phyloP scores from a whole-genome alignment of 2,797 vertebrate genomes.

The Percopsis omiscomaycus region DNA sequence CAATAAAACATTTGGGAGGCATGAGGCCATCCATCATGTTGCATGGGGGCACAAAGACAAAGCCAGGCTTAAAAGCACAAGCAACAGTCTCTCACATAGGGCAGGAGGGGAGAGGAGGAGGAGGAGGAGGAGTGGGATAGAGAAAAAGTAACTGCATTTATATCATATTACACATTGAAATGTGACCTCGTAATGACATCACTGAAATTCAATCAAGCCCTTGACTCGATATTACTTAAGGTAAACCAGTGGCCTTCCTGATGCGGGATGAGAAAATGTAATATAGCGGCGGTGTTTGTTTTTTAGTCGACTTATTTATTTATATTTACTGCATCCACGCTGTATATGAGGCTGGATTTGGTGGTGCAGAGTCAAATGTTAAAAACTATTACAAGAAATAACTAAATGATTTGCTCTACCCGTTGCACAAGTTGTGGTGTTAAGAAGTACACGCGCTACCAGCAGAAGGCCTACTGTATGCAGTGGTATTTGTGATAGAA shows the following conservation, averaged over 20 bases:
- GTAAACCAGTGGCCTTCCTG: conserved; percentile 80
- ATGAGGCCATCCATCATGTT: conserved; percentile 72
- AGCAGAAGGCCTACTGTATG: background rate
- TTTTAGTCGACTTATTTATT: conserved; percentile 7
- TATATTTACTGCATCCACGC: conserved; percentile 32
- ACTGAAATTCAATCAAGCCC: conserved; percentile 80
- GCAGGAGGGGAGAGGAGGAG: conserved; percentile 24
- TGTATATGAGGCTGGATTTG: conserved; percentile 51
- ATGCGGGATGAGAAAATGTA: conserved; percentile 77
- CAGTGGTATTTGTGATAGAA: background rate
- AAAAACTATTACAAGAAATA: conserved; percentile 29
- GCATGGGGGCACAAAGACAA: conserved; percentile 52
- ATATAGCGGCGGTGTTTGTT: conserved; percentile 63
- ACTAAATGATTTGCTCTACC: background rate
- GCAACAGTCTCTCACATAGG: conserved; percentile 50
- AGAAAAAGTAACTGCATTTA: conserved; percentile 72
- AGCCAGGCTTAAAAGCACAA: conserved; percentile 71
- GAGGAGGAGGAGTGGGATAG: background rate
- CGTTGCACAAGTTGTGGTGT: background rate
- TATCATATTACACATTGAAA: conserved; percentile 84
- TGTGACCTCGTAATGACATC: conserved; percentile 82
- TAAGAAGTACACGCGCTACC: background rate
- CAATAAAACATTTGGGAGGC: conserved; percentile 72
- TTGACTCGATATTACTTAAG: conserved; percentile 82
- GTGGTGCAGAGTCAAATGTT: conserved; percentile 32